Conservation (phyloP, 2,888 invertebrate genomes). For the Chesias legatella region DNA sequence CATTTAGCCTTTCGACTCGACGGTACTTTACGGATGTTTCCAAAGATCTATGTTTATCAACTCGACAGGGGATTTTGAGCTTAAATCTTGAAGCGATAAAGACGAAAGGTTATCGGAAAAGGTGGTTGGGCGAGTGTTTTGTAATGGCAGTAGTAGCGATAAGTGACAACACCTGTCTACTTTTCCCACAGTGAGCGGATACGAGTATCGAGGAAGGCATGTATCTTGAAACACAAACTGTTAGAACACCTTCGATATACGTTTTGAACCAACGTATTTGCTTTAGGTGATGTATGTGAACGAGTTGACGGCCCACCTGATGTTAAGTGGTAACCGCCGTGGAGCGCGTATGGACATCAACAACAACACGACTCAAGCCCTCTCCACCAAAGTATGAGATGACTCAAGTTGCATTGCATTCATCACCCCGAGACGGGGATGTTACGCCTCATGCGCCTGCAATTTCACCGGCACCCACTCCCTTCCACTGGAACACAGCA, state of each 20-base stretch:
- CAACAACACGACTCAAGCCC: no score
- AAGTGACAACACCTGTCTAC: constrained; percentile 71
- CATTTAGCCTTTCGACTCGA: constrained; percentile 56
- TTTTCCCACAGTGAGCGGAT: constrained; percentile 70
- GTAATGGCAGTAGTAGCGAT: constrained; percentile 46
- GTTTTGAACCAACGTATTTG: no score
- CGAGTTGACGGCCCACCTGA: no score
- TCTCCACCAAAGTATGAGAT: no score
- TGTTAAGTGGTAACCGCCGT: no score
- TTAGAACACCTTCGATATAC: constrained; percentile 45
- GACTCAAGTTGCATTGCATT: no score
- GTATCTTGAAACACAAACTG: constrained; percentile 60
- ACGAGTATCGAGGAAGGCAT: constrained; percentile 65
- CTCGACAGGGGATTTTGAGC: constrained; percentile 1
- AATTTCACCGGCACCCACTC: no score
- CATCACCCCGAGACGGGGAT: no score
- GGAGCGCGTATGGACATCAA: no score
- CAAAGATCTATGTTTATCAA: constrained; percentile 22
- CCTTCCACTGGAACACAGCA: no score
- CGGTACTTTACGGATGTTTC: constrained; percentile 6
- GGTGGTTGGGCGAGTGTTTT: constrained; percentile 42
- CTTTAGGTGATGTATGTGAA: no score
- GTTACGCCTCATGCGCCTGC: no score
- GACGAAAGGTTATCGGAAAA: constrained; percentile 3
- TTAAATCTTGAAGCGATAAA: constrained; percentile 1